A percentile compares a stretch with the other conserved stretches of the same genome.
Conservation (phyloP, 1,140 invertebrate species). For the Drosophila fuyamai region DNA sequence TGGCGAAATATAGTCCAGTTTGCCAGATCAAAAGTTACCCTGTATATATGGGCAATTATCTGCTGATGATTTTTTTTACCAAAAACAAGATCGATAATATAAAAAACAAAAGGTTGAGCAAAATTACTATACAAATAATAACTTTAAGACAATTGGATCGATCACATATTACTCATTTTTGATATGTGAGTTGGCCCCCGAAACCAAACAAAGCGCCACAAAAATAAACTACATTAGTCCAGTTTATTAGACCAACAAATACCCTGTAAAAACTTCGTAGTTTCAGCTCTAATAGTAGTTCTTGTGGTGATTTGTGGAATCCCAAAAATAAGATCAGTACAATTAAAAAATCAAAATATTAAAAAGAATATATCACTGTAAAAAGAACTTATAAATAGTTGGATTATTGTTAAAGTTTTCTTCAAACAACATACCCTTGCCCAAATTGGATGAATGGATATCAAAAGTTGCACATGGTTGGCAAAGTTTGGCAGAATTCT, state of each 20-base stretch:
- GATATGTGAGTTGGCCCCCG: slow-evolving; percentile 1
- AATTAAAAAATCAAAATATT: background rate
- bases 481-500: background rate
- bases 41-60: background rate
- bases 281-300: too few relatives aligned
- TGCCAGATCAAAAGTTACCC: slow-evolving; percentile 14
- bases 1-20: slow-evolving; percentile 7
- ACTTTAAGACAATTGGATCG: background rate
- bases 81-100: background rate
- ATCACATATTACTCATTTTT: background rate
- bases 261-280: background rate
- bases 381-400: background rate
- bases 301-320: background rate
- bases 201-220: slow-evolving; percentile 27
- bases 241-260: slow-evolving; percentile 9
- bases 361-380: background rate
- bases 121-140: background rate
- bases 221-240: slow-evolving; percentile 1
- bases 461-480: slow-evolving; percentile 1
- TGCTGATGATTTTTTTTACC: too few relatives aligned
- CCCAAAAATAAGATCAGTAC: background rate
- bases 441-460: background rate
- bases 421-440: background rate
- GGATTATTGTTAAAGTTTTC: background rate
- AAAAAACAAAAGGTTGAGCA: background rate